Base-by-base conservation (phyloP, 2,888 invertebrate genomes). In the Drosophila antonietae region DNA sequence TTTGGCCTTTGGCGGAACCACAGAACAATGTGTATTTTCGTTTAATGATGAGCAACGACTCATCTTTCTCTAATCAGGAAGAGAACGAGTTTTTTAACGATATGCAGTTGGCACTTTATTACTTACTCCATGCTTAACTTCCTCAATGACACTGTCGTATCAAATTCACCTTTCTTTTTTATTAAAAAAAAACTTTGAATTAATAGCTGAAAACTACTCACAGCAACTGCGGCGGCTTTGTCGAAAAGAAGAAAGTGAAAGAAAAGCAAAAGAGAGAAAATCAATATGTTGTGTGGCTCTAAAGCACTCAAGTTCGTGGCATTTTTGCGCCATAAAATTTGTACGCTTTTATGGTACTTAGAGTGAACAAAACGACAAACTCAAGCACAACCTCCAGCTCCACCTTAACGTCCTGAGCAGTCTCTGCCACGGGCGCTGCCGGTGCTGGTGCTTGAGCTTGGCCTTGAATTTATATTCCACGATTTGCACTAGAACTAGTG, bases 321-420 rank as follows among this genome's bases (percentile, higher is more conserved):
- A 83, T 70, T 84, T 75, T 73, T 73, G 71, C 53, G 73, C 76
- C 75, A 76, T 86, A 81, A 88, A 86, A 88, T 59, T 86, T 83
- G 87, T 81, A 75, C 68, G 73, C 74, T 87, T 79, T 81, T 75
- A 86, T 87, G 84, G 84, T 81, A 86, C 89, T 88, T 83, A 71
- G 71, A 78, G 51, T 53, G 72, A 66, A 89, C 84, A 83, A 86
- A 84, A 81, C 81, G 76, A 75, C 68, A 71, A 75, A 46, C 65
- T 69, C 51, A 56, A 64, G 72, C 64, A 64, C 57, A 63, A 58
- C 70, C 72, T 35, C 61, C 70, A 60, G 43, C 66, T 60, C 55
- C 44, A 39, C 46, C 51, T 20, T 35, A 12, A 68, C 41, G 47
- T 41, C 20, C n/a, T 56, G 49, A 9, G 18, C 23, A 53, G 35